A percentile compares a stretch with the other conserved stretches of the same genome.
phyloP scores from a whole-genome alignment of 1,140 invertebrate genomes.

The Drosophila auraria region DNA sequence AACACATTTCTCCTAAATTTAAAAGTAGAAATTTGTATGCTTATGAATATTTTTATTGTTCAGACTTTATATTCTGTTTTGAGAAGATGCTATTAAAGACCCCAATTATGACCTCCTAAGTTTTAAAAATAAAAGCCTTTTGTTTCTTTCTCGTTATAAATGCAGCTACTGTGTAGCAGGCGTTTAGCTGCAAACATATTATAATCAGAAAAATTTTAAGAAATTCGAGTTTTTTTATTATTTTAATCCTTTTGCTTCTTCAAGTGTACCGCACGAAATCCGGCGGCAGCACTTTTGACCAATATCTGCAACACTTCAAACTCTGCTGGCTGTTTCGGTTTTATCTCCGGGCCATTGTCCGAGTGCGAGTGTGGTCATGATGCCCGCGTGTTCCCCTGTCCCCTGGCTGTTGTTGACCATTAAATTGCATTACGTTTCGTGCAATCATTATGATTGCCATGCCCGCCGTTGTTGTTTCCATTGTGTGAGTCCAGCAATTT shows the following conservation, averaged over 20 bases:
- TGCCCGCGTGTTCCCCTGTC: not conserved
- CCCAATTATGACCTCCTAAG: no score
- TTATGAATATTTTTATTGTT: no score
- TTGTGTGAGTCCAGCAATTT: constrained; percentile 50
- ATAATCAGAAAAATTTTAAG: no score
- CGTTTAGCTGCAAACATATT: no score
- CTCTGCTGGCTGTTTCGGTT: constrained; percentile 44
- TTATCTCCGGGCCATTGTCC: constrained; percentile 42
- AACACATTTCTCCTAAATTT: not conserved
- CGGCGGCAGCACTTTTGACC: constrained; percentile 69
- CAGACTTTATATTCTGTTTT: no score
- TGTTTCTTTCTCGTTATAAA: no score
- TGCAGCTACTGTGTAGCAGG: no score
- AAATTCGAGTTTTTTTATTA: no score
- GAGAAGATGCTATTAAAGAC: no score
- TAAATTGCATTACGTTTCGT: constrained; percentile 77
- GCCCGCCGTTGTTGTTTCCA: constrained; percentile 28
- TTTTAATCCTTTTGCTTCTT: not conserved
- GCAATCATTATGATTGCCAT: constrained; percentile 70
- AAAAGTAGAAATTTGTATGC: no score
- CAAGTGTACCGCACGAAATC: constrained; percentile 13
- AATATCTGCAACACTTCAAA: constrained; percentile 81
- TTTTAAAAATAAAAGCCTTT: no score
- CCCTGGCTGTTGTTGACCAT: constrained; percentile 55
- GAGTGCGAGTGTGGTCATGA: constrained; percentile 50